phyloP scores from a whole-genome alignment of 2,888 invertebrate species.

The Philaethria dido region DNA sequence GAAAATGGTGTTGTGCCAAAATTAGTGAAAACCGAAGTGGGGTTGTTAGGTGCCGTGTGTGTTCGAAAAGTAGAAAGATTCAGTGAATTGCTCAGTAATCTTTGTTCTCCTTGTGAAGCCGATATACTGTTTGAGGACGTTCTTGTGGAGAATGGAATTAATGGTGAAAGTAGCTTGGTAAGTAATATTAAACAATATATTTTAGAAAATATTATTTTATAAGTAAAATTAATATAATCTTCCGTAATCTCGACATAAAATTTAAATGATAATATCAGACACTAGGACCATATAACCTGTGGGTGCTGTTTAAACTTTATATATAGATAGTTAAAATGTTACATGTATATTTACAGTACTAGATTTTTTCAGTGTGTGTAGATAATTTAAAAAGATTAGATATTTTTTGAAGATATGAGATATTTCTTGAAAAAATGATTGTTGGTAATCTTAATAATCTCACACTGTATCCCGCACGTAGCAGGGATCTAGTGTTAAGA shows the following conservation, averaged over 20 bases:
- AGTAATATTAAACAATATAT: conserved; percentile 48
- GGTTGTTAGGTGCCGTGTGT: conserved; percentile 76
- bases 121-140: conserved; percentile 77
- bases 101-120: conserved; percentile 78
- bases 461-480: no score
- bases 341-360: no score
- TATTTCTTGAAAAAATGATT: no score
- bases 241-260: no score
- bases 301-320: background rate
- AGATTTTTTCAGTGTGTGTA: no score
- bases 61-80: conserved; percentile 80
- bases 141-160: conserved; percentile 73
- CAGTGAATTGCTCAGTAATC: conserved; percentile 80
- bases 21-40: conserved; percentile 63
- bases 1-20: conserved; percentile 75
- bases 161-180: conserved; percentile 62
- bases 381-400: no score
- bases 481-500: no score
- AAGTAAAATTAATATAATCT: background rate
- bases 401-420: no score
- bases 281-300: no score
- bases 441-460: no score
- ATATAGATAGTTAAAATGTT: no score
- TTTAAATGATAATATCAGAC: no score
- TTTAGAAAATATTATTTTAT: background rate